These are phyloP conservation scores for Eriosoma lanigerum DNA, from an alignment of 1,140 invertebrate genomes.

Conservation along the genomic window DNA sequence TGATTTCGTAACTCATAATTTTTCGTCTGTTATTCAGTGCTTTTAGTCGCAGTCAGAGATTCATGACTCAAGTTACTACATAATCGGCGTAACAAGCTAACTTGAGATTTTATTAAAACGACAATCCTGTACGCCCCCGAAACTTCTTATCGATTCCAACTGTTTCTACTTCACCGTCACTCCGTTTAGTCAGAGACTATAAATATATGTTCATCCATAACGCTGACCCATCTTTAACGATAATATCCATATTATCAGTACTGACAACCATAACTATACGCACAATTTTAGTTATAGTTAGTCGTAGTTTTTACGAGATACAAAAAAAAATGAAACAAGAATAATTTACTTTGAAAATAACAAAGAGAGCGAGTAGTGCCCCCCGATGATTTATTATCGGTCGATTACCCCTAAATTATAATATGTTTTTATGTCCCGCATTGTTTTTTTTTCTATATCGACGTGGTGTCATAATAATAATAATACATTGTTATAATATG, in stretches of 20 bases:
- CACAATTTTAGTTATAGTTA: too few relatives aligned
- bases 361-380: too few relatives aligned
- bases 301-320: too few relatives aligned
- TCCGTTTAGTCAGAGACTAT: not conserved
- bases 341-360: too few relatives aligned
- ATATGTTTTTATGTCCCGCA: slow-evolving; percentile 9
- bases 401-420: slow-evolving; percentile 15
- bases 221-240: slow-evolving; percentile 11
- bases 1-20: not conserved
- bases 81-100: not conserved
- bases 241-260: not conserved
- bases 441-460: not conserved
- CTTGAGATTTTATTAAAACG: slow-evolving; percentile 3
- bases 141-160: slow-evolving; percentile 46
- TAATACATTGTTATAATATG: not conserved
- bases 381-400: not conserved
- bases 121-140: slow-evolving; percentile 24
- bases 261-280: not conserved
- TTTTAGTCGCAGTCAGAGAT: not conserved
- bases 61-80: not conserved
- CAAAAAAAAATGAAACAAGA: too few relatives aligned
- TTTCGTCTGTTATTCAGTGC: not conserved
- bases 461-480: not conserved
- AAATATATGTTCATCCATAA: not conserved
- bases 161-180: slow-evolving; percentile 8